Conservation (phyloP, 1,140 invertebrate species). For the Drosophila ercepeae region DNA sequence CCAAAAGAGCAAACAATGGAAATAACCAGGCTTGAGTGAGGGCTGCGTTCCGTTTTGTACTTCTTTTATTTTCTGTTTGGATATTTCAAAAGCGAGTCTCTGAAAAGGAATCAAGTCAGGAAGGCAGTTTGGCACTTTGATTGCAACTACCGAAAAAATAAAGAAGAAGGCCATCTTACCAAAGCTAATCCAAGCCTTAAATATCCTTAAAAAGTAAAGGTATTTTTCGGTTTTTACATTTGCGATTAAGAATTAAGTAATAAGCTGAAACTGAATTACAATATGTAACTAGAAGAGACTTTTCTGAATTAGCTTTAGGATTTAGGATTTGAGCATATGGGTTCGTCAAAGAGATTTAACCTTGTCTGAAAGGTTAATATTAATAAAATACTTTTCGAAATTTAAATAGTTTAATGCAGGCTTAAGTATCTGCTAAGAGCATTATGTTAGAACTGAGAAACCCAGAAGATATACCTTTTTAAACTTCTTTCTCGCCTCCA, state of each 20-base stretch:
- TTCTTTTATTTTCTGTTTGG: slow-evolving; percentile 5
- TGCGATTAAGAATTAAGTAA: no score
- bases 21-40: slow-evolving; percentile 49
- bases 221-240: background rate
- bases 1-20: slow-evolving; percentile 78
- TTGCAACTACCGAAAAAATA: slow-evolving; percentile 63
- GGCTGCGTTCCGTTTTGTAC: slow-evolving; percentile 28
- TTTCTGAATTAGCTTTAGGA: no score
- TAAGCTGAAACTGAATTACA: no score
- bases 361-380: no score
- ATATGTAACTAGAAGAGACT: no score
- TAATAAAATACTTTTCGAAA: no score
- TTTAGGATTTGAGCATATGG: no score
- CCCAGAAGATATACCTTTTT: background rate
- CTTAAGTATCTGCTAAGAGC: no score
- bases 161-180: background rate
- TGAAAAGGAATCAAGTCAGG: slow-evolving; percentile 30
- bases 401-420: no score
- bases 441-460: background rate
- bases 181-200: background rate
- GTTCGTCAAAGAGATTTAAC: no score
- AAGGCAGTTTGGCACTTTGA: slow-evolving; percentile 72
- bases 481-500: background rate
- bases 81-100: background rate
- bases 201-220: slow-evolving; percentile 16